Evolutionary conservation across 2,797 vertebrate species (phyloP).

Genomic region (Sylvilagus floridanus): DNA sequence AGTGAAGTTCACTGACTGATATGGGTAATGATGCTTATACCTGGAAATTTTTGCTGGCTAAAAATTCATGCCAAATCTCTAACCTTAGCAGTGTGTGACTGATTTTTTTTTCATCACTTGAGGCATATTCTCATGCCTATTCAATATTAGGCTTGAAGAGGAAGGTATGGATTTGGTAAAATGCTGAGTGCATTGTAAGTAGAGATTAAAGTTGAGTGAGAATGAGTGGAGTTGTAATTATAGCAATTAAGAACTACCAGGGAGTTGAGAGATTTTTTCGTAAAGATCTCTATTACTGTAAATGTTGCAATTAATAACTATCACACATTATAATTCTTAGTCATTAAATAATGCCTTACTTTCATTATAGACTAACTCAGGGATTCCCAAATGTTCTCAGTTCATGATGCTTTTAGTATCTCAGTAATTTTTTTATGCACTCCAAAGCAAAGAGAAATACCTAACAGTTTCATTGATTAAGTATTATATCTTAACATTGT

Average conservation of each 20-base stretch:
- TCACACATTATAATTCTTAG: conserved; percentile 24
- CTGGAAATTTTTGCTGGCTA: conserved; percentile 47
- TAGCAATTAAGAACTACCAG: conserved; percentile 29
- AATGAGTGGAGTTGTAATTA: conserved; percentile 50
- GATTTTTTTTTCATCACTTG: conserved; percentile 30
- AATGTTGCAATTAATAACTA: conserved; percentile 46
- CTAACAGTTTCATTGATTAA: neutral
- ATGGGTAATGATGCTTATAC: neutral
- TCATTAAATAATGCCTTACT: conserved; percentile 41
- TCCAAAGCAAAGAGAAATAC: conserved; percentile 33
- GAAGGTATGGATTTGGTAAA: neutral
- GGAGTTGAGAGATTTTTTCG: conserved; percentile 13
- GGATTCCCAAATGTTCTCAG: conserved; percentile 3
- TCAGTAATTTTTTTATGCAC: conserved; percentile 44
- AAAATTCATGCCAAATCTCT: conserved; percentile 4
- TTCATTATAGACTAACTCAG: conserved; percentile 64
- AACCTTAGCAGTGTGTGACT: neutral
- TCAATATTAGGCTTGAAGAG: conserved; percentile 51
- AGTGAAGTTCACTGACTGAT: conserved; percentile 19
- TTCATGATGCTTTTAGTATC: neutral
- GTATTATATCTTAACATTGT: conserved; percentile 11
- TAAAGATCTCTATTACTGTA: conserved; percentile 21
- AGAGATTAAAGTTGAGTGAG: conserved; percentile 37
- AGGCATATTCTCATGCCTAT: neutral
- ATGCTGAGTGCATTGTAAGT: conserved; percentile 21